Evolutionary conservation across 2,797 vertebrate species (phyloP).

Genomic region (Rhadinocentrus ornatus): DNA sequence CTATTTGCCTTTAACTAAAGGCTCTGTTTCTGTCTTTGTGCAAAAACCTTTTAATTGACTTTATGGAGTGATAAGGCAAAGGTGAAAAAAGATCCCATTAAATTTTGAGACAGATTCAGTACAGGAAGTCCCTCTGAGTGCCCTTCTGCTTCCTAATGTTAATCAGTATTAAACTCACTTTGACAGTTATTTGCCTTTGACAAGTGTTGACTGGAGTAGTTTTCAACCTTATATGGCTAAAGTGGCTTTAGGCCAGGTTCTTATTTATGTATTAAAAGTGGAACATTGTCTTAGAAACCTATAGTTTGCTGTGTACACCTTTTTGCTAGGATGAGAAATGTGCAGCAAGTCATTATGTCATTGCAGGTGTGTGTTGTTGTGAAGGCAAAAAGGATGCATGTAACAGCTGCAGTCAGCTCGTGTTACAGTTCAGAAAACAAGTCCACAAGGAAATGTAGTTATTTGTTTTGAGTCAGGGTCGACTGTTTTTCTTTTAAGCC

Average conservation of each 20-base stretch:
- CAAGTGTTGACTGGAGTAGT: constrained; percentile 15
- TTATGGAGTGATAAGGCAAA: background rate
- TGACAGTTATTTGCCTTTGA: constrained; percentile 20
- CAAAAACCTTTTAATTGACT: background rate
- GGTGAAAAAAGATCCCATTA: background rate
- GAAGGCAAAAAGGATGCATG: background rate
- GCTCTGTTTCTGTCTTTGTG: no score
- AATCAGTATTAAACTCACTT: constrained; percentile 7
- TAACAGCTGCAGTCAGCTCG: background rate
- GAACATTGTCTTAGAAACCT: constrained; percentile 1
- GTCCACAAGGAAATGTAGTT: background rate
- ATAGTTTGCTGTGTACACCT: constrained; percentile 5
- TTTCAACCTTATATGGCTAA: constrained; percentile 20
- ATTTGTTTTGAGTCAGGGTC: background rate
- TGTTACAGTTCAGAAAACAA: background rate
- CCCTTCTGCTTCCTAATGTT: background rate
- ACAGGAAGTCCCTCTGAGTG: background rate
- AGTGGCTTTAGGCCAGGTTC: constrained; percentile 4
- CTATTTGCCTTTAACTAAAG: no score
- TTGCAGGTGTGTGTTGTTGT: background rate
- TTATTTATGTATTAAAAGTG: constrained; percentile 15
- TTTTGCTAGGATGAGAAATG: background rate
- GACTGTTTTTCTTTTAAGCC: background rate
- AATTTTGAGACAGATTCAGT: background rate
- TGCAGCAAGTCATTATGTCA: constrained; percentile 3